Evolutionary conservation across 2,888 invertebrate genomes (phyloP), one percentile per base, ranked within the genome.

Genomic region (Meiosimyza decipiens): DNA sequence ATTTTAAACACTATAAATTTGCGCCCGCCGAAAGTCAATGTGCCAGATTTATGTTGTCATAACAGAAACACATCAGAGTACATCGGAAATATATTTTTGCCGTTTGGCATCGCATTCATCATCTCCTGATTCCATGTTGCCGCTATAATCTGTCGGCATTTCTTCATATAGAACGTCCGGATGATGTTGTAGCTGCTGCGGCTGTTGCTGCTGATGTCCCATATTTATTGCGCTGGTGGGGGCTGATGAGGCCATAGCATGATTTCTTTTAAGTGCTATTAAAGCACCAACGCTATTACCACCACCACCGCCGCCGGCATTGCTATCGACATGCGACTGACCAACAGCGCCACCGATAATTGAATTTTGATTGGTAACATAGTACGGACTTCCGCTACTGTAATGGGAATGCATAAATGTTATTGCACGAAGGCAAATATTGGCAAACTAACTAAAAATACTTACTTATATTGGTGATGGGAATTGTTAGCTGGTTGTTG

Each of bases 31-130:
- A 22, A 51, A 65, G 55, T 57, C 40, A 49, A 47, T 6, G 66
- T 59, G 33, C 70, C 50, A 33, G 22, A 18, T 18, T 64, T n/a
- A 60, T 62, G 64, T 68, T 70, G 57, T 22, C 54, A 72, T 70
- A 54, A 52, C 49, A 33, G 73, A 76, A 75, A 82, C 84, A 81
- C 82, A 84, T 84, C 84, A 84, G 82, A 84, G 84, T 76, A 83
- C 85, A 79, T 86, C 86, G 51, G 84, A 82, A 52, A 83, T 79
- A 76, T 84, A 87, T 81, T 86, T 87, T 75, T 85, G 82, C 76
- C 86, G 82, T 80, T 85, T 88, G 82, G 83, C 69, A 74, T 85
- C 86, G 76, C 79, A 80, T 72, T 87, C 86, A 75, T 86, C 86
- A 73, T 85, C 85, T n/a, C 80, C 80, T 71, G 81, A 79, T 71